These are phyloP conservation scores for Hemicordylus capensis DNA, from an alignment of 2,113 vertebrate genomes.

Conservation along the genomic window DNA sequence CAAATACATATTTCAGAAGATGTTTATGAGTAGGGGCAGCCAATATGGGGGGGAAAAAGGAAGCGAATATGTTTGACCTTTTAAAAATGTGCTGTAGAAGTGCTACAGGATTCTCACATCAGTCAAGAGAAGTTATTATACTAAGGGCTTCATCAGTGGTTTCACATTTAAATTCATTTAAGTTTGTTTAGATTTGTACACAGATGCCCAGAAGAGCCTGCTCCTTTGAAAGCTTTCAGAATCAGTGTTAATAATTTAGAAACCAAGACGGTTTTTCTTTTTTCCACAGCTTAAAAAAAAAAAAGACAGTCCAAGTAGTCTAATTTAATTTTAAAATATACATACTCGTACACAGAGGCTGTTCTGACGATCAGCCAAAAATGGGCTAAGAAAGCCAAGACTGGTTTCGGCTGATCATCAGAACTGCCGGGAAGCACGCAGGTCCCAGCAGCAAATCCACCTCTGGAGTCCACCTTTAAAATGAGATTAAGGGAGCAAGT, in stretches of 20 bases:
- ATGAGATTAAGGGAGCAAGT: too few species aligned
- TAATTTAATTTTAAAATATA: constrained; percentile 35
- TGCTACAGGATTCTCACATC: background rate
- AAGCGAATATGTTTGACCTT: constrained; percentile 23
- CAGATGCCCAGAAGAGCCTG: background rate
- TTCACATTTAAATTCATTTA: constrained; percentile 27
- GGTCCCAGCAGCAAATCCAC: too few species aligned
- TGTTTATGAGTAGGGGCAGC: constrained; percentile 37
- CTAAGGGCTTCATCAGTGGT: constrained; percentile 20
- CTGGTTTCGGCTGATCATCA: too few species aligned
- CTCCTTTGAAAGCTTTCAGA: background rate
- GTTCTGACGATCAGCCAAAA: too few species aligned
- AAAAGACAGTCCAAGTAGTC: background rate
- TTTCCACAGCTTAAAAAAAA: background rate
- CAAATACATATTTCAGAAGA: constrained; percentile 22
- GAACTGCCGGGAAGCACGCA: too few species aligned
- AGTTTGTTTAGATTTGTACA: constrained; percentile 5
- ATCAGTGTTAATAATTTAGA: background rate
- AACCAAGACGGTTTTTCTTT: background rate
- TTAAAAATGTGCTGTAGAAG: background rate
- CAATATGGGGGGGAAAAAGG: constrained; percentile 16
- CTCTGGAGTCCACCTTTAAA: too few species aligned
- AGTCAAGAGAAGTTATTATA: constrained; percentile 23
- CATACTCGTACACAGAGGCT: constrained; percentile 21
- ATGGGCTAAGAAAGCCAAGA: too few species aligned